A percentile compares a stretch with the other conserved stretches of the same genome.
Conservation (phyloP, 2,888 invertebrate species). For the Tortricodes alternella region DNA sequence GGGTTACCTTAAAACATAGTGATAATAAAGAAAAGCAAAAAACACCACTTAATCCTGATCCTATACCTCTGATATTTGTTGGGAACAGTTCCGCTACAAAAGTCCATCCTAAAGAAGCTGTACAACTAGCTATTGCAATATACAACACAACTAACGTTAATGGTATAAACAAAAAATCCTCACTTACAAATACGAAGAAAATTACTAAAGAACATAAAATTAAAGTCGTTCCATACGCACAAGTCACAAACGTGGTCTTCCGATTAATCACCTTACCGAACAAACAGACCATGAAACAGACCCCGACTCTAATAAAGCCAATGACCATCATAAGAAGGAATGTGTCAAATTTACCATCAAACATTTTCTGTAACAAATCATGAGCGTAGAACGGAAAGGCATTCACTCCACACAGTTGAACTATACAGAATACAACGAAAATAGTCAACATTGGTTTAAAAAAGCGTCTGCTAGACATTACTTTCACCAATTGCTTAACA, state of each 20-base stretch:
- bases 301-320: slow-evolving; percentile 47
- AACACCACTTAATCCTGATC: slow-evolving; percentile 50
- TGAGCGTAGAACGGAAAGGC: slow-evolving; percentile 53
- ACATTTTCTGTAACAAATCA: slow-evolving; percentile 50
- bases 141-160: slow-evolving; percentile 46
- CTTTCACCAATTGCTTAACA: slow-evolving; percentile 38
- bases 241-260: slow-evolving; percentile 43
- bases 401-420: slow-evolving; percentile 55
- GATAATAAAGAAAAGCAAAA: slow-evolving; percentile 50
- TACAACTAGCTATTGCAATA: slow-evolving; percentile 42
- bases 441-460: slow-evolving; percentile 40
- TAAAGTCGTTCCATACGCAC: slow-evolving; percentile 40
- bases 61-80: slow-evolving; percentile 51
- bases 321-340: slow-evolving; percentile 50
- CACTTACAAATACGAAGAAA: slow-evolving; percentile 43
- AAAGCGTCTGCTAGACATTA: slow-evolving; percentile 47
- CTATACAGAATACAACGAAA: slow-evolving; percentile 42
- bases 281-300: slow-evolving; percentile 39
- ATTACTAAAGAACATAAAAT: slow-evolving; percentile 41
- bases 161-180: slow-evolving; percentile 36
- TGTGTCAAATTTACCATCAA: slow-evolving; percentile 46
- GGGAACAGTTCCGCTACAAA: slow-evolving; percentile 58
- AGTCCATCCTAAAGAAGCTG: slow-evolving; percentile 51
- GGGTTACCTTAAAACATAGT: slow-evolving; percentile 51
- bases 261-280: slow-evolving; percentile 46